A percentile compares a stretch with the other conserved stretches of the same genome.
Evolutionary conservation across 35 echinoderm and acorn worm genomes (phyloP).

Genomic region (Hemicentrotus pulcherrimus): DNA sequence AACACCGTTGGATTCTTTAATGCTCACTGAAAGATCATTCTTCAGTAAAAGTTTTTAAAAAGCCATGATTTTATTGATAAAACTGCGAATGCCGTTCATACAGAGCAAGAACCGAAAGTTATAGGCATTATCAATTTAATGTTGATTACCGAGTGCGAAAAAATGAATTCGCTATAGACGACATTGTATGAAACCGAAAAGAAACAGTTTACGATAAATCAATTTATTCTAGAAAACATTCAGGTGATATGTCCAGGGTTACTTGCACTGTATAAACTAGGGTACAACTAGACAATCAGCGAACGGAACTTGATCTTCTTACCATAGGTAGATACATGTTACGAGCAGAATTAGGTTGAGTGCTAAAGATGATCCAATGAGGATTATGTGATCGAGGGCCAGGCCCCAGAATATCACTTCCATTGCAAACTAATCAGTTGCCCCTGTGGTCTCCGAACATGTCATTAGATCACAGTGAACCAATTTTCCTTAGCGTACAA

Average conservation of each 20-base stretch:
- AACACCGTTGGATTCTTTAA: too few relatives aligned
- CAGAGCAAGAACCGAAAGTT: neutral
- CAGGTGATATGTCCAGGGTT: too few relatives aligned
- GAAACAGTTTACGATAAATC: neutral
- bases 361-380: neutral
- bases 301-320: neutral
- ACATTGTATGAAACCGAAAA: neutral
- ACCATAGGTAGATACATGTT: neutral
- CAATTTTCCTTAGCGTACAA: too few relatives aligned
- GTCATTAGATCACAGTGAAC: too few relatives aligned
- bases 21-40: too few relatives aligned
- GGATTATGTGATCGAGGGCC: neutral
- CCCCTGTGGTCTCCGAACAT: too few relatives aligned
- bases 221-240: too few relatives aligned
- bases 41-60: too few relatives aligned
- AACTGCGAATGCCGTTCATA: neutral
- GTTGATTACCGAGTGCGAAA: neutral
- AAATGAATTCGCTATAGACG: neutral
- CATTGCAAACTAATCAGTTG: neutral
- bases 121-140: neutral
- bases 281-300: too few relatives aligned
- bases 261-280: too few relatives aligned
- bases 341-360: neutral
- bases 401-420: neutral
- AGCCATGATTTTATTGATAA: neutral